Evolutionary conservation across 1,140 invertebrate species (phyloP), one percentile per base, ranked within the genome.

Genomic region (Zeugodacus cucurbitae): DNA sequence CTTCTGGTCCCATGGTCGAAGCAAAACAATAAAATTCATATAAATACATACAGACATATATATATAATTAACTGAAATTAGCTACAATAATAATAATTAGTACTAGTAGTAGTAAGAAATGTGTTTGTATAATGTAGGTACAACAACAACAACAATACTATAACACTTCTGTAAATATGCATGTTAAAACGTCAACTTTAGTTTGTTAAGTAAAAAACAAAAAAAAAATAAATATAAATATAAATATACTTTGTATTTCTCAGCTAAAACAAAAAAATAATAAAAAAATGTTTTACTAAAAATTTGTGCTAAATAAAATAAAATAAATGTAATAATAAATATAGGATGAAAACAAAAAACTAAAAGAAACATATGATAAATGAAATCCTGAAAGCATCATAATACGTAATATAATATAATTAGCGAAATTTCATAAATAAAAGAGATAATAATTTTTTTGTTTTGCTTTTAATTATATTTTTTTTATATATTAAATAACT

Each of bases 331-430:
- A n/a, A n/a, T n/a, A 32, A 67, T 17, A 34, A 34, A 11, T 20
- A 67, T 34, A 67, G 26, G 4, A 67, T 0, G 14, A 67, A 67
- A 67, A 17, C 0, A 32, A 26, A 62, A 62, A 2, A 0, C n/a
- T 34, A 32, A 67, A 34, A 32, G 34, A 67, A 34, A 32, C 34
- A 34, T 11, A 67, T 17, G 10, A 29, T 32, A 32, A 67, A 67
- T 20, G 26, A 26, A 62, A 62, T 62, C 58, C 58, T 62, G 58
- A 62, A 26, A 62, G 64, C 14, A 67, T 34, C 64, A 7, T 67
- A 62, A 67, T 67, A 67, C 64, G 64, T 67, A 67, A 67, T 67
- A 32, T 67, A 67, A 67, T 32, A 67, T 67, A 67, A 67, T 17
- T 32, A 67, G 26, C 26, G 34, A 67, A 67, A 67, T 67, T 29